phyloP scores from a whole-genome alignment of 1,140 invertebrate species.

The Macrobrachium nipponense region DNA sequence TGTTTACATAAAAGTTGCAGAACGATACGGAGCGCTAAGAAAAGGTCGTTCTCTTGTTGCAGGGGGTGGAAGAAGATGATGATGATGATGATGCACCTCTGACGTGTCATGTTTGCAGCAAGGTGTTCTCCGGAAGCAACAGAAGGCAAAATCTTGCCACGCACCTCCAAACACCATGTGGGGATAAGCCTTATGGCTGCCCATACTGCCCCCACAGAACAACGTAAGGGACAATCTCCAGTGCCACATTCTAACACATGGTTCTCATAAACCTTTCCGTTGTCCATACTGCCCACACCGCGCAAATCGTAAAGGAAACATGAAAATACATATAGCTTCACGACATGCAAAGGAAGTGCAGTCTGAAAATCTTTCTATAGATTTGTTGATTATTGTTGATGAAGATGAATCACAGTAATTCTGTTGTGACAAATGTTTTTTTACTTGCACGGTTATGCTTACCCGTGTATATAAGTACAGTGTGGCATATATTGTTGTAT shows the following conservation, averaged over 20 bases:
- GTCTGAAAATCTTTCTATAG: no score
- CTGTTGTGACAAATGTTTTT: no score
- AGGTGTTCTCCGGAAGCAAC: conserved; percentile 62
- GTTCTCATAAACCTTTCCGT: conserved; percentile 87
- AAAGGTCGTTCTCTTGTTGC: conserved; percentile 57
- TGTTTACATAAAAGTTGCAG: neutral
- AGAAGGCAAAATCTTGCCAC: conserved; percentile 60
- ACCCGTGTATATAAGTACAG: no score
- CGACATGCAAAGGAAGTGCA: conserved; percentile 17
- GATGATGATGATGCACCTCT: conserved; percentile 51
- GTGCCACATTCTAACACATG: conserved; percentile 72
- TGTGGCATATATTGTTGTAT: no score
- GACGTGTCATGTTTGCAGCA: conserved; percentile 60
- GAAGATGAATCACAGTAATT: no score
- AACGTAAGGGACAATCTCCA: conserved; percentile 80
- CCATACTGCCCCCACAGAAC: conserved; percentile 74
- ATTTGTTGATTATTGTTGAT: no score
- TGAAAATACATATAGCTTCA: conserved; percentile 54
- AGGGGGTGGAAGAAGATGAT: conserved; percentile 53
- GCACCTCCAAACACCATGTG: conserved; percentile 75
- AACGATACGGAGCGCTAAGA: conserved; percentile 42
- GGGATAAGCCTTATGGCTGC: conserved; percentile 88
- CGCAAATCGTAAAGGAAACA: conserved; percentile 52
- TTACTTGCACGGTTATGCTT: no score
- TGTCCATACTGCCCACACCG: conserved; percentile 78